Conservation (phyloP, 2,888 invertebrate species). For the Tipula confusa region DNA sequence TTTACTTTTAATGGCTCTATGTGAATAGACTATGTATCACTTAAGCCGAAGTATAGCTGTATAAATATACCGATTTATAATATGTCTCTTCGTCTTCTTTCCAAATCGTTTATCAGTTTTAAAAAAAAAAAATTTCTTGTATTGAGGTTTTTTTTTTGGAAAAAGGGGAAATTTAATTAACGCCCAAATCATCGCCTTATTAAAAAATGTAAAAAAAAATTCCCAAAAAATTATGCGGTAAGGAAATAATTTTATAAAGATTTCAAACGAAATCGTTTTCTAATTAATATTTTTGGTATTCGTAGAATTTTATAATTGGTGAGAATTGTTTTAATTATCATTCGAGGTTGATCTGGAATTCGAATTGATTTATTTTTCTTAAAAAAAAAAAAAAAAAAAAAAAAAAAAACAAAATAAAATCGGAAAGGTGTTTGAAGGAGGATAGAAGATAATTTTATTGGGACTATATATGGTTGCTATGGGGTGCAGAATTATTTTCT, state of each 20-base stretch:
- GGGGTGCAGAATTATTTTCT: no score
- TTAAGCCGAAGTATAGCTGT: no score
- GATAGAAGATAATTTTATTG: no score
- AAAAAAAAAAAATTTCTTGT: neutral
- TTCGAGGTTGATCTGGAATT: neutral
- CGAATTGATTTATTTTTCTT: neutral
- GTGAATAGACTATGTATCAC: no score
- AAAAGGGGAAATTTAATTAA: neutral
- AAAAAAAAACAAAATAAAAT: no score
- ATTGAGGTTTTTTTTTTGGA: neutral
- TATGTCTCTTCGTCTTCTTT: neutral
- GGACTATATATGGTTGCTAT: no score
- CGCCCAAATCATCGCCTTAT: conserved; percentile 20
- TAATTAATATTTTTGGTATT: neutral
- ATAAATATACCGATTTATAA: neutral
- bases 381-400: no score
- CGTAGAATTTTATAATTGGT: neutral
- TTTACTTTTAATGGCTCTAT: no score
- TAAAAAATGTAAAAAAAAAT: neutral
- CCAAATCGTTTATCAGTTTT: neutral
- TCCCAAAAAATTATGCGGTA: neutral
- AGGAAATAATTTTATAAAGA: neutral
- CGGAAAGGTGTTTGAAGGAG: no score
- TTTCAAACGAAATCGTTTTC: neutral
- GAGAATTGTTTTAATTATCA: neutral